Evolutionary conservation across 2,888 invertebrate genomes (phyloP).

Genomic region (Pilophorus perplexus): DNA sequence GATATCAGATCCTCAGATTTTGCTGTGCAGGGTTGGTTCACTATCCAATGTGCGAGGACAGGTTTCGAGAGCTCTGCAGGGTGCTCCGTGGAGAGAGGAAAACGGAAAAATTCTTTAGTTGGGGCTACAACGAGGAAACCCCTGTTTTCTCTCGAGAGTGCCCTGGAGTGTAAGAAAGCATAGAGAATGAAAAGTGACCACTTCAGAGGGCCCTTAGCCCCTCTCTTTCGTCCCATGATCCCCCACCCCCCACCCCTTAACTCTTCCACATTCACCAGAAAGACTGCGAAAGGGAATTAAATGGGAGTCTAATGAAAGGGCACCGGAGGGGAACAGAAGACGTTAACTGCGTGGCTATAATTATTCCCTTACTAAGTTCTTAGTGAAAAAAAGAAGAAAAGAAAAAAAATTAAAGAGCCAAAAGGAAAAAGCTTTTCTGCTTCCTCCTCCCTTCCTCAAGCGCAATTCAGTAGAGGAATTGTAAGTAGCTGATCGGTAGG

Average conservation of each 20-base stretch:
- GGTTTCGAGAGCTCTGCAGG: too few relatives aligned
- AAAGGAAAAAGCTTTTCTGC: background rate
- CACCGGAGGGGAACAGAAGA: background rate
- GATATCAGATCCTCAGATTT: too few relatives aligned
- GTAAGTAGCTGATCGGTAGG: background rate
- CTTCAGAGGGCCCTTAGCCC: background rate
- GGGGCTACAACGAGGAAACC: too few relatives aligned
- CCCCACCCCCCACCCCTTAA: too few relatives aligned
- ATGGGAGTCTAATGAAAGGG: background rate
- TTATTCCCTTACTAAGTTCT: background rate
- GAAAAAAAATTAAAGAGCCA: background rate
- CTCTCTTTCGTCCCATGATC: background rate
- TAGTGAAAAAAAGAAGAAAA: background rate
- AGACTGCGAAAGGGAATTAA: background rate
- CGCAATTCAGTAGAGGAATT: background rate
- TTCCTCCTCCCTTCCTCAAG: too few relatives aligned
- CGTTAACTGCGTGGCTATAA: background rate
- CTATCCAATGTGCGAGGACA: too few relatives aligned
- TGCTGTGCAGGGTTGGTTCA: too few relatives aligned
- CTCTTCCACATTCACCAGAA: too few relatives aligned
- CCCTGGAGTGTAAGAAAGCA: background rate
- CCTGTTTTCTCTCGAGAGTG: too few relatives aligned
- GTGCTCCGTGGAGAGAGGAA: too few relatives aligned
- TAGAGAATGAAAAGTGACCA: background rate
- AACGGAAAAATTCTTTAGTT: too few relatives aligned